phyloP scores from a whole-genome alignment of 2,113 vertebrate species.

The Notiomystis cincta region DNA sequence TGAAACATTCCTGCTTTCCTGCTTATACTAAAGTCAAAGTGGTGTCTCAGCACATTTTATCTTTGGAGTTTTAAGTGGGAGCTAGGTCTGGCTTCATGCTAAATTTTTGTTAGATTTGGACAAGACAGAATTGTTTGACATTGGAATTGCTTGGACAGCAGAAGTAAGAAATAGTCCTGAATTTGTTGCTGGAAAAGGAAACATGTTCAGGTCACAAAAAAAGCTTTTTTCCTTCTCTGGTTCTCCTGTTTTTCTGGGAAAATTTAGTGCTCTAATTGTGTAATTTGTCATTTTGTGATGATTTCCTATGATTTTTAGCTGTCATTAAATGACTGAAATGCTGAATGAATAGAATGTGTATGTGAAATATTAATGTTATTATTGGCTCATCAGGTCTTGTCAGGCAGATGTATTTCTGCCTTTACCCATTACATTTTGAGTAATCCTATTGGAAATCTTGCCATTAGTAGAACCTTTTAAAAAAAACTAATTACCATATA shows the following conservation, averaged over 20 bases:
- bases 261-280: background rate
- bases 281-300: conserved; percentile 34
- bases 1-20: background rate
- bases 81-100: background rate
- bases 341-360: background rate
- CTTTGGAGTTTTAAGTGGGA: background rate
- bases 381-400: conserved; percentile 1
- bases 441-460: background rate
- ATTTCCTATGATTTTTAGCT: conserved; percentile 25
- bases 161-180: background rate
- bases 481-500: background rate
- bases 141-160: background rate
- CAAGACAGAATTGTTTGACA: background rate
- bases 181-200: background rate
- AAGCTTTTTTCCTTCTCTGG: background rate
- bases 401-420: background rate
- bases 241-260: background rate
- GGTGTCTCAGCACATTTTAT: background rate
- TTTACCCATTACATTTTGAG: background rate
- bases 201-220: background rate
- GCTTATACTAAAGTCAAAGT: background rate
- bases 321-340: background rate
- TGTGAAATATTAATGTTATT: conserved; percentile 1
- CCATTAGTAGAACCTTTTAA: background rate
- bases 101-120: background rate